Evolutionary conservation across 2,113 vertebrate species (phyloP).

Genomic region (Bambusicola thoracicus): DNA sequence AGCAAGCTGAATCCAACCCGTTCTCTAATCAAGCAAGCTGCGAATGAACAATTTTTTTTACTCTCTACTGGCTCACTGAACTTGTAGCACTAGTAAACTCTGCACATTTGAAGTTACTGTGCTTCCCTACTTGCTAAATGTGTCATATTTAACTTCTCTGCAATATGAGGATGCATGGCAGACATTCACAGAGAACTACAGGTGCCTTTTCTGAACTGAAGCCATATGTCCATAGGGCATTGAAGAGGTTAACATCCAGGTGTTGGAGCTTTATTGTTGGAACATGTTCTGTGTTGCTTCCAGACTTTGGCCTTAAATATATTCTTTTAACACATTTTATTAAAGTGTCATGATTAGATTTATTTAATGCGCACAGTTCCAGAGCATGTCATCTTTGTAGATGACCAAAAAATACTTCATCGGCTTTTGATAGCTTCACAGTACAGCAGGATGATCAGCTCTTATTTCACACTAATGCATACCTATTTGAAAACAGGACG

Average conservation of each 20-base stretch:
- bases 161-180: constrained; percentile 51
- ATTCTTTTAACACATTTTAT: constrained; percentile 39
- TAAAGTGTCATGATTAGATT: constrained; percentile 67
- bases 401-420: constrained; percentile 45
- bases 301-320: constrained; percentile 59
- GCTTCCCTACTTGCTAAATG: neutral
- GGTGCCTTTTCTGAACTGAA: constrained; percentile 73
- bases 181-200: constrained; percentile 64
- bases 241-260: constrained; percentile 76
- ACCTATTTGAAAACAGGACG: constrained; percentile 13
- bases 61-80: neutral
- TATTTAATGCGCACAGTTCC: constrained; percentile 55
- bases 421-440: constrained; percentile 21
- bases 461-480: neutral
- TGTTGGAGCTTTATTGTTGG: constrained; percentile 49
- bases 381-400: constrained; percentile 20
- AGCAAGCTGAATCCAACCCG: constrained; percentile 39
- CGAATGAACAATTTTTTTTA: constrained; percentile 34
- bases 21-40: constrained; percentile 26
- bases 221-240: constrained; percentile 73
- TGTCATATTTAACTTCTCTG: constrained; percentile 34
- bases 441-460: neutral
- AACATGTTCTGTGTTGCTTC: constrained; percentile 53
- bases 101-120: neutral
- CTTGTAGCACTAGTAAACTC: constrained; percentile 16